A percentile compares a stretch with the other conserved stretches of the same genome.
Evolutionary conservation across 2,888 invertebrate genomes (phyloP).

Genomic region (Mechanitis mazaeus): DNA sequence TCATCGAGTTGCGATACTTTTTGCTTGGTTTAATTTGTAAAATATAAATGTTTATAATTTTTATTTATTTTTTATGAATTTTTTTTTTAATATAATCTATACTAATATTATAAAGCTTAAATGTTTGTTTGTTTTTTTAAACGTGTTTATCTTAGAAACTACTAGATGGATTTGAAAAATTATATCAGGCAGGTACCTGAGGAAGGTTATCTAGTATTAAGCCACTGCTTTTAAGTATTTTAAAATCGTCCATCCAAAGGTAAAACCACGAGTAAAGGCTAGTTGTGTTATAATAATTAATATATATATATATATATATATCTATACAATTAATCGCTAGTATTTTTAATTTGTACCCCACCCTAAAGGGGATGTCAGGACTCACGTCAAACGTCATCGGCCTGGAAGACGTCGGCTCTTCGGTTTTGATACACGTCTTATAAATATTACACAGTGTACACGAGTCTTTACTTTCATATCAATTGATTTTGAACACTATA

Average conservation of each 20-base stretch:
- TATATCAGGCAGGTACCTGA: too few species aligned
- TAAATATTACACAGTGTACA: slow-evolving; percentile 63
- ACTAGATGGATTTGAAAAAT: too few species aligned
- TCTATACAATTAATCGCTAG: neutral
- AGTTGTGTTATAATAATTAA: neutral
- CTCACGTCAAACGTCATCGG: slow-evolving; percentile 75
- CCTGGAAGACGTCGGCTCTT: slow-evolving; percentile 70
- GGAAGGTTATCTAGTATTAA: too few species aligned
- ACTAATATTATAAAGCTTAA: too few species aligned
- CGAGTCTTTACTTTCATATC: slow-evolving; percentile 41
- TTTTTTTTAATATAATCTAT: too few species aligned
- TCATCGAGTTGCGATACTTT: slow-evolving; percentile 64
- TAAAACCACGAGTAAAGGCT: too few species aligned
- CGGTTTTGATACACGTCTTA: slow-evolving; percentile 71
- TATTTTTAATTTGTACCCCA: slow-evolving; percentile 34
- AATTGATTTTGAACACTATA: slow-evolving; percentile 34
- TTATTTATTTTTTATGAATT: neutral
- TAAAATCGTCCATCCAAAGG: too few species aligned
- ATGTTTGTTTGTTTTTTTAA: too few species aligned
- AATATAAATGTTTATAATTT: slow-evolving; percentile 1
- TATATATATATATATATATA: too few species aligned
- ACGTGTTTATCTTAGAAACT: too few species aligned
- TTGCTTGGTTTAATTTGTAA: slow-evolving; percentile 37
- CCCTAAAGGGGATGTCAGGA: slow-evolving; percentile 64
- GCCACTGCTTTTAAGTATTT: too few species aligned